Percentiles rank a stretch among this genome's conserved stretches.
Evolutionary conservation across 2,888 invertebrate genomes (phyloP).

Genomic region (Thereva nobilitata): DNA sequence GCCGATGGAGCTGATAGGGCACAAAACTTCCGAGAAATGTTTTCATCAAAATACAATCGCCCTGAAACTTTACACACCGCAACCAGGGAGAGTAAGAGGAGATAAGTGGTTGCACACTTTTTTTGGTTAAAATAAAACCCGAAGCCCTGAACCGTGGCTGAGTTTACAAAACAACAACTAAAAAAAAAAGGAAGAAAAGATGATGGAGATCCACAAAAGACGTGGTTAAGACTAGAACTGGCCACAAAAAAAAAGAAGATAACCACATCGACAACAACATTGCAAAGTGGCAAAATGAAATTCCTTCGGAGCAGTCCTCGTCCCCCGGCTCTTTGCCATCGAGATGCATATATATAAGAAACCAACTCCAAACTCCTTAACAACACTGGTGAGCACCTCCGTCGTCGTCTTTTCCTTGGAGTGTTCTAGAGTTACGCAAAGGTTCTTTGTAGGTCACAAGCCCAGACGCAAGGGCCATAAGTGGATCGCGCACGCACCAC

Average conservation of each 20-base stretch:
- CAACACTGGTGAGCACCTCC: not conserved
- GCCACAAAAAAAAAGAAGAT: not conserved
- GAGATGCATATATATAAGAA: too few relatives aligned
- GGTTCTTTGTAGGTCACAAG: constrained; percentile 48
- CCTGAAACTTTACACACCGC: not conserved
- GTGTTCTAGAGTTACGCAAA: constrained; percentile 44
- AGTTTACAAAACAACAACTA: too few relatives aligned
- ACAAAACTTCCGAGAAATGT: constrained; percentile 4
- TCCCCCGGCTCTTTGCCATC: too few relatives aligned
- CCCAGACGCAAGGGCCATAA: constrained; percentile 34
- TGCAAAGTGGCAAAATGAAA: constrained; percentile 30
- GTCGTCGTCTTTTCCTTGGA: not conserved
- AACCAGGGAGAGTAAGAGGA: not conserved
- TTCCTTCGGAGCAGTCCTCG: constrained; percentile 2
- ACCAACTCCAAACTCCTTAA: too few relatives aligned
- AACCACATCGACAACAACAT: constrained; percentile 12
- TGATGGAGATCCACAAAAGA: not conserved
- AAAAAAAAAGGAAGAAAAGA: not conserved
- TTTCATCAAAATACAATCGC: constrained; percentile 4
- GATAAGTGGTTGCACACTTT: constrained; percentile 2
- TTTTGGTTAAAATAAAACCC: not conserved
- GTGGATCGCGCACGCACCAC: constrained; percentile 28
- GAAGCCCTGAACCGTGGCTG: not conserved
- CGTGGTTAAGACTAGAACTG: not conserved
- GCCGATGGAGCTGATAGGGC: constrained; percentile 24